Evolutionary conservation across 2,113 vertebrate genomes (phyloP), one percentile per base, ranked within the genome.

Genomic region (Bathybates hornii): DNA sequence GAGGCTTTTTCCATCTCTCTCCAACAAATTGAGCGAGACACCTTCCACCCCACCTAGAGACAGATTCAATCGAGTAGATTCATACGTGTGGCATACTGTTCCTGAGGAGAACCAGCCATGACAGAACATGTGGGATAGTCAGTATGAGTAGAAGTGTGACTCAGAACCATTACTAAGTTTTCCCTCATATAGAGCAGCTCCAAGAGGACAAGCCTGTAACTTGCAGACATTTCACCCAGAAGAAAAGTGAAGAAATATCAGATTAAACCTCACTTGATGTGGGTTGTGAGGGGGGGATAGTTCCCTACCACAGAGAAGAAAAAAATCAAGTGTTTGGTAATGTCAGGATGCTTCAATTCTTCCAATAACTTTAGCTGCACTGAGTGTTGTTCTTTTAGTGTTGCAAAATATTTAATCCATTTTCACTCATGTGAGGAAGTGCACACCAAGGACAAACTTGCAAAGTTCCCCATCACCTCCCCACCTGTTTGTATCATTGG

Each of bases 241-340:
- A 50, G 43, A 78, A 50, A 27, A 29, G 9, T 48, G 6, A 17
- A 29, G 43, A 76, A 8, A 27, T 76, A 48, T 48, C 43, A 48
- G 14, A 76, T 76, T 29, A 29, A 76, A 48, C 14, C 41, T 11
- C 41, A 76, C 6, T 45, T 71, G 66, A 71, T 45, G 66, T 66
- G 32, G 32, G 4, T 66, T 66, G 34, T 13, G 61, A 7, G 32
- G 17, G 17, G 54, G 17, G 17, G 61, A 19, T 34, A 34, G 29
- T 61, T 61, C 29, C 34, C 9, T 5, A 16, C 21, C 52, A 71
- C 41, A 66, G 36, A 71, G 71, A 68, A 32, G 59, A 32, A 92
- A 92, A 92, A 89, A 93, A 83, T 92, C 61, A 91, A 85, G 81
- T 92, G 87, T 86, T 68, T 86, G 24, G 41, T 6, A 82, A 61